These are phyloP conservation scores for Rhyacichthys aspro DNA, from an alignment of 2,797 vertebrate genomes.

Conservation along the genomic window DNA sequence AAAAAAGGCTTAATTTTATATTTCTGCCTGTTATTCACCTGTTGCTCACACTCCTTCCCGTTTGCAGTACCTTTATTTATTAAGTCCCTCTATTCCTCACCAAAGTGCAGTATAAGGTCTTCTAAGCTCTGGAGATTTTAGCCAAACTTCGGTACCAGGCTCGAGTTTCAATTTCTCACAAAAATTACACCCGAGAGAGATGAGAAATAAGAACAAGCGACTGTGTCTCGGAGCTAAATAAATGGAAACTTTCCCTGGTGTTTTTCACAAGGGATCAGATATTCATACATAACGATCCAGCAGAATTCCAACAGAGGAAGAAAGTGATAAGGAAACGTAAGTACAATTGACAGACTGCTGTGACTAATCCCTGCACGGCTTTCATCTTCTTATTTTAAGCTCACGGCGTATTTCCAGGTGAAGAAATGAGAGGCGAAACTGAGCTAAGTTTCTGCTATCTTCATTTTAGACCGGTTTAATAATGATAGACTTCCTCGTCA, in stretches of 20 bases:
- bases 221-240: constrained; percentile 24
- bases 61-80: too few relatives aligned
- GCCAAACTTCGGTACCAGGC: constrained; percentile 4
- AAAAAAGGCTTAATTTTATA: too few relatives aligned
- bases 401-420: constrained; percentile 45
- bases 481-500: neutral
- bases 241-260: constrained; percentile 29
- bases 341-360: constrained; percentile 48
- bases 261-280: constrained; percentile 42
- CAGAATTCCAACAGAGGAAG: constrained; percentile 29
- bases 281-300: constrained; percentile 43
- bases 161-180: constrained; percentile 17
- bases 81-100: neutral
- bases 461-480: neutral
- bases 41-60: neutral
- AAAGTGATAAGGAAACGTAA: constrained; percentile 46
- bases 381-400: constrained; percentile 51
- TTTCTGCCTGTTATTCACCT: too few relatives aligned
- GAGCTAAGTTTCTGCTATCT: constrained; percentile 12
- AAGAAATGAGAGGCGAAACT: constrained; percentile 27
- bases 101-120: constrained; percentile 1
- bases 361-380: constrained; percentile 53
- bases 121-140: neutral
- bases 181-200: constrained; percentile 12
- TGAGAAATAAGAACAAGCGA: neutral